These are phyloP conservation scores for Polypedilum vanderplanki DNA, from an alignment of 1,140 invertebrate species.

Conservation along the genomic window DNA sequence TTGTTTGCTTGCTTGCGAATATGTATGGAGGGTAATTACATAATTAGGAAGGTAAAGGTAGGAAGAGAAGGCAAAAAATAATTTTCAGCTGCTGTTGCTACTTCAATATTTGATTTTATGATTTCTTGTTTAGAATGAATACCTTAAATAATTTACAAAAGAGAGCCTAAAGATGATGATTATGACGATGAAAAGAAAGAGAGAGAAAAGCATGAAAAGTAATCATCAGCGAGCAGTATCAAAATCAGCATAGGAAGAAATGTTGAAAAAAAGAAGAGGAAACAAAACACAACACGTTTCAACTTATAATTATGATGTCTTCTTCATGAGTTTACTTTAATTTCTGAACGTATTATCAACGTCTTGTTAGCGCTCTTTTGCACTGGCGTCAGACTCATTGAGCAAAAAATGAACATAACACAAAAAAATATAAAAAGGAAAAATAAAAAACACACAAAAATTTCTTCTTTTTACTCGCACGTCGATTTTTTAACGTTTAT, in stretches of 20 bases:
- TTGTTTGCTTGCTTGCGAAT: no score
- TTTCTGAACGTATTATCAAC: slow-evolving; percentile 22
- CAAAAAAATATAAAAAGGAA: neutral
- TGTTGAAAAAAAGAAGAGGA: neutral
- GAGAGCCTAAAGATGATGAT: no score
- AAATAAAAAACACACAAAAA: slow-evolving; percentile 7
- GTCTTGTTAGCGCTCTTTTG: slow-evolving; percentile 25
- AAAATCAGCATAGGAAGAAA: neutral
- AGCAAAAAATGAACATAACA: neutral
- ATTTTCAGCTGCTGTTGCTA: neutral
- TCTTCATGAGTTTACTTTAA: slow-evolving; percentile 21
- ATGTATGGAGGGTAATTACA: slow-evolving; percentile 9
- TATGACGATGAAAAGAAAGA: no score
- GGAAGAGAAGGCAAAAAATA: neutral
- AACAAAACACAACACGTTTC: slow-evolving; percentile 25
- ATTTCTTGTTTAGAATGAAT: no score
- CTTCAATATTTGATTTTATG: no score
- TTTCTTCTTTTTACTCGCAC: neutral
- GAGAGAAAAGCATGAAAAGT: neutral
- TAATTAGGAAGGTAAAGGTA: neutral
- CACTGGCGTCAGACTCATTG: slow-evolving; percentile 26
- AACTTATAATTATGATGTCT: slow-evolving; percentile 27
- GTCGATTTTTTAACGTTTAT: slow-evolving; percentile 2
- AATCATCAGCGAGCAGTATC: slow-evolving; percentile 7
- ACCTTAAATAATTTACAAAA: no score